These are phyloP conservation scores for Hyla sarda DNA, from an alignment of 2,113 vertebrate genomes.

Conservation along the genomic window DNA sequence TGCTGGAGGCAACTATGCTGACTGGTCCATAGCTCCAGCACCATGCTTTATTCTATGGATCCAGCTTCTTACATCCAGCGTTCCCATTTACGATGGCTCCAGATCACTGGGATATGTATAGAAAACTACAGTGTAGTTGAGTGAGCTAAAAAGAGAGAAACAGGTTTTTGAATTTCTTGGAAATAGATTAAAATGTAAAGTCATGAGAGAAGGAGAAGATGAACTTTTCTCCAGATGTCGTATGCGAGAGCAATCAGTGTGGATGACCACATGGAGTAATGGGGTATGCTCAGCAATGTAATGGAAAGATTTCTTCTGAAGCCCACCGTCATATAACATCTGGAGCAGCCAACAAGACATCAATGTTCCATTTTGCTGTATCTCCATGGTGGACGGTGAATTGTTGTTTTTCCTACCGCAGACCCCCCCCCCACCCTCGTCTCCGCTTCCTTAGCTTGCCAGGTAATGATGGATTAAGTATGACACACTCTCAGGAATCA, in stretches of 20 bases:
- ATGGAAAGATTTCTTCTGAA: slow-evolving; percentile 14
- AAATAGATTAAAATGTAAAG: slow-evolving; percentile 36
- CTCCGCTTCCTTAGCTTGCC: background rate
- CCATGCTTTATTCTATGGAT: too few species aligned
- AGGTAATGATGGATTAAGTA: background rate
- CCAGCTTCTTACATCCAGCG: too few species aligned
- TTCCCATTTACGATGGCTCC: too few species aligned
- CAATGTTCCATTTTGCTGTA: background rate
- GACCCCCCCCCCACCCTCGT: background rate
- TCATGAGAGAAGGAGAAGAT: background rate
- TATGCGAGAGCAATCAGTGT: background rate
- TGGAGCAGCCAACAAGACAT: background rate
- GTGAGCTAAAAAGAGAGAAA: too few species aligned
- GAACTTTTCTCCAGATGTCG: slow-evolving; percentile 9
- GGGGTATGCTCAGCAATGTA: background rate
- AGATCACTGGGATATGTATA: too few species aligned
- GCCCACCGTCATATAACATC: slow-evolving; percentile 4
- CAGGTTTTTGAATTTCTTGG: background rate
- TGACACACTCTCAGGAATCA: background rate
- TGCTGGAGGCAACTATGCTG: too few species aligned
- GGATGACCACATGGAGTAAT: slow-evolving; percentile 4
- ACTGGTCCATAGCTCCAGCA: too few species aligned
- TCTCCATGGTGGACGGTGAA: background rate
- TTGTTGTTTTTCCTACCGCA: background rate
- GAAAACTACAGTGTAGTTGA: background rate